A percentile compares a stretch with the other conserved stretches of the same genome.
Evolutionary conservation across 2,797 vertebrate genomes (phyloP).

Genomic region (Mormyrops attenuatus): DNA sequence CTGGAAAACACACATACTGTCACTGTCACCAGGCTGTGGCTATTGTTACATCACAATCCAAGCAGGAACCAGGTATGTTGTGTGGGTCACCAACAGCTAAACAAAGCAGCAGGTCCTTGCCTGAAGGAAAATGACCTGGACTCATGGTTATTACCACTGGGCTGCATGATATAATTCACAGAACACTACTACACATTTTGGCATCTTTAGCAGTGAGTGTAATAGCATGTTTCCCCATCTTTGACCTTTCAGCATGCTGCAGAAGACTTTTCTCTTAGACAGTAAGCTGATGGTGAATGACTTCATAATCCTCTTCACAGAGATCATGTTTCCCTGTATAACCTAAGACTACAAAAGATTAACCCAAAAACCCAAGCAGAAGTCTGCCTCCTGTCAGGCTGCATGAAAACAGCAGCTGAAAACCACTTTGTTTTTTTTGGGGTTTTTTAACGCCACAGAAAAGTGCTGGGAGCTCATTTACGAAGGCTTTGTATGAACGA

Average conservation of each 20-base stretch:
- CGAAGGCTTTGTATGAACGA: not conserved
- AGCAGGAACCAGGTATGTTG: not conserved
- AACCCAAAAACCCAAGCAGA: not conserved
- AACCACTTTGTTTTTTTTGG: not conserved
- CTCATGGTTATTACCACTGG: not conserved
- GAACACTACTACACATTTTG: not conserved
- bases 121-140: not conserved
- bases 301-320: not conserved
- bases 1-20: constrained; percentile 51
- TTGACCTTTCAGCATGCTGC: not conserved
- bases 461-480: not conserved
- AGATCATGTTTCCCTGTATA: not conserved
- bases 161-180: not conserved
- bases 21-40: not conserved
- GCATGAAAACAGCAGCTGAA: not conserved
- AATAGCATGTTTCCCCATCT: not conserved
- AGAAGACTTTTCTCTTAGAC: not conserved
- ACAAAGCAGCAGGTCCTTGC: not conserved
- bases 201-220: not conserved
- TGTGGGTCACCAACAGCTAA: not conserved
- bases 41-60: not conserved
- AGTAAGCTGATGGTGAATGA: not conserved
- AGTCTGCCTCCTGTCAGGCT: not conserved
- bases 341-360: not conserved
- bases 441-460: not conserved